Percentiles rank a stretch among this genome's conserved stretches.
Evolutionary conservation across 2,113 vertebrate genomes (phyloP).

Genomic region (Campylomormyrus numenius): DNA sequence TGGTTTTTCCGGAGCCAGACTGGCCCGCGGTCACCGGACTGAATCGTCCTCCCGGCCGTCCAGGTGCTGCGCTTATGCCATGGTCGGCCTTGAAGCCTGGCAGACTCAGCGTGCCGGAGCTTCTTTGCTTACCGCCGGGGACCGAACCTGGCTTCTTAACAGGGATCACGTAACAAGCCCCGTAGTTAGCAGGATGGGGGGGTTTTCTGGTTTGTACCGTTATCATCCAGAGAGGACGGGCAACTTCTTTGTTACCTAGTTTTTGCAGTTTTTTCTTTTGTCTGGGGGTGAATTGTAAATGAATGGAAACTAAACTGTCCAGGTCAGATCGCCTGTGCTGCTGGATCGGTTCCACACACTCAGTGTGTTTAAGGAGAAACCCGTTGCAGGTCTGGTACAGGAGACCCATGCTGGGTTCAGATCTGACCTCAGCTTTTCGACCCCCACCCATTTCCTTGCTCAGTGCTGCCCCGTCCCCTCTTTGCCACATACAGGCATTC

Average conservation of each 20-base stretch:
- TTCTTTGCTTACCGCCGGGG: conserved; percentile 53
- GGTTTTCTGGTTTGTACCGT: conserved; percentile 47
- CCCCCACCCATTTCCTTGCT: not conserved
- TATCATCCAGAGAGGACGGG: conserved; percentile 50
- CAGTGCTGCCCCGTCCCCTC: not conserved
- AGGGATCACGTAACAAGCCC: conserved; percentile 53
- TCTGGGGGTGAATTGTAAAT: conserved; percentile 43
- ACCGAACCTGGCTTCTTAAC: conserved; percentile 61
- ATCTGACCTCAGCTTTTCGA: not conserved
- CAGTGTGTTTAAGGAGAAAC: not conserved
- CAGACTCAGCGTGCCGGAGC: conserved; percentile 21
- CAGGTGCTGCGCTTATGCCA: not conserved
- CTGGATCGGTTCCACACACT: conserved; percentile 10
- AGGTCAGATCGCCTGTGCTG: conserved; percentile 29
- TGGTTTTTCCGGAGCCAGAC: not conserved
- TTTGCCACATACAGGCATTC: not conserved
- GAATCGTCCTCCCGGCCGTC: not conserved
- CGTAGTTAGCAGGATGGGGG: conserved; percentile 49
- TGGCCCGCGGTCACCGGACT: not conserved
- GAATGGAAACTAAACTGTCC: conserved; percentile 12
- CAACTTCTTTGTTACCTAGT: conserved; percentile 54
- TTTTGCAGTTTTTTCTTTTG: conserved; percentile 47
- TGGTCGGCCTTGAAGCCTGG: not conserved
- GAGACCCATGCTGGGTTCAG: not conserved
- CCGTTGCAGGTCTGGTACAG: not conserved